Evolutionary conservation across 1,140 invertebrate species (phyloP).

Genomic region (Drosophila baimaii): DNA sequence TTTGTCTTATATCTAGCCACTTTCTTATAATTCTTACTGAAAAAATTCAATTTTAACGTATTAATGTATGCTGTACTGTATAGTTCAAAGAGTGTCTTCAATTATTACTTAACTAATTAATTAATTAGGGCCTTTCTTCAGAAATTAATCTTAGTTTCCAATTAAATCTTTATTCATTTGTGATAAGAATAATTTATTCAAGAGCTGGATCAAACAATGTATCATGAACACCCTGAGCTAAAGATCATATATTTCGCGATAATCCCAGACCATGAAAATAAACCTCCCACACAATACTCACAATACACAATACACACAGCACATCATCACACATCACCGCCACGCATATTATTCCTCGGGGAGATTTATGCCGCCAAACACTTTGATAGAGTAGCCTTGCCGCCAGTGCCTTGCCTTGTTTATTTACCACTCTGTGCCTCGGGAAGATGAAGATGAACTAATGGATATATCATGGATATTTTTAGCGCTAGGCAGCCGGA

Average conservation of each 20-base stretch:
- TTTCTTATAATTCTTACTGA: no score
- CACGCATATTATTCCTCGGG: constrained; percentile 8
- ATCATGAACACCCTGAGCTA: constrained; percentile 1
- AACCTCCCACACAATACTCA: constrained; percentile 41
- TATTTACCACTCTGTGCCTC: constrained; percentile 37
- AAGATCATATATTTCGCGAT: constrained; percentile 22
- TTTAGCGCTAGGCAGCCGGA: constrained; percentile 40
- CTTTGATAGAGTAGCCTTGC: constrained; percentile 36
- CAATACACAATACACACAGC: not conserved
- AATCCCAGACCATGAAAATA: constrained; percentile 39
- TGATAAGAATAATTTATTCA: not conserved
- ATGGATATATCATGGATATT: constrained; percentile 30
- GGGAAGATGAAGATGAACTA: constrained; percentile 13
- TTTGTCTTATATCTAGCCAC: no score
- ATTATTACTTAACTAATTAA: not conserved
- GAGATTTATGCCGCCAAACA: constrained; percentile 58
- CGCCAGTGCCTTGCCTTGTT: constrained; percentile 33
- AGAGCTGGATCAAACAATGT: constrained; percentile 11
- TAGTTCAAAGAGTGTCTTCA: no score
- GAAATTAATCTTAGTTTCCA: not conserved
- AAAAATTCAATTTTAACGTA: no score
- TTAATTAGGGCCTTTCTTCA: no score
- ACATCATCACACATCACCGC: constrained; percentile 11
- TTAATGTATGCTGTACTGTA: no score
- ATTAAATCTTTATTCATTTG: not conserved